A percentile compares a stretch with the other conserved stretches of the same genome.
Conservation (phyloP, 2,888 invertebrate species). For the Epistrophella euchroma region DNA sequence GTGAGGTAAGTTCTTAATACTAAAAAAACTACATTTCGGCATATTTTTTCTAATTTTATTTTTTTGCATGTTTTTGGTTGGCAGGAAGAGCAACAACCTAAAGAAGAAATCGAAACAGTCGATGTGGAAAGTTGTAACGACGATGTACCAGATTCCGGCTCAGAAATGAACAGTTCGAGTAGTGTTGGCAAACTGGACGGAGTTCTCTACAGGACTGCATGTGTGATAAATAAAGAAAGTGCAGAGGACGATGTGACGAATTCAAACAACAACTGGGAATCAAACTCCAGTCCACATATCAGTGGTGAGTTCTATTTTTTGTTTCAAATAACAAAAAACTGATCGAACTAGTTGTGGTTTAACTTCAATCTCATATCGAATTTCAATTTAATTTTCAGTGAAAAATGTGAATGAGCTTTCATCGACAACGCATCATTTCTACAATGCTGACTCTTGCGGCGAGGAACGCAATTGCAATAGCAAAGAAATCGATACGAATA, state of each 20-base stretch:
- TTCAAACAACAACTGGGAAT: slow-evolving; percentile 76
- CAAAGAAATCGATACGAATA: slow-evolving; percentile 81
- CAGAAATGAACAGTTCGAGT: slow-evolving; percentile 80
- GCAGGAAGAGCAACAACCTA: slow-evolving; percentile 79
- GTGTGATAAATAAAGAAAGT: slow-evolving; percentile 82
- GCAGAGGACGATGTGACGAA: slow-evolving; percentile 81
- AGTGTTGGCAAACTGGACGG: slow-evolving; percentile 82
- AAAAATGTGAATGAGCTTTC: slow-evolving; percentile 83
- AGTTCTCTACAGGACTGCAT: slow-evolving; percentile 82
- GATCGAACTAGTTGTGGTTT: background rate
- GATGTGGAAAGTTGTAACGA: slow-evolving; percentile 87
- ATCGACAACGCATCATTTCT: slow-evolving; percentile 83
- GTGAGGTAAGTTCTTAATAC: slow-evolving; percentile 85
- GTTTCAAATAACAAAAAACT: background rate
- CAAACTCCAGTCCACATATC: slow-evolving; percentile 72
- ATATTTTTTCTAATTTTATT: no score
- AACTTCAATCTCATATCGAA: background rate
- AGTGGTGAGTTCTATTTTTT: slow-evolving; percentile 58
- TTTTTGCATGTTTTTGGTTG: no score
- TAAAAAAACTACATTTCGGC: no score
- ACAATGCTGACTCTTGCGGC: slow-evolving; percentile 83
- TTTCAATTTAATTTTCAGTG: slow-evolving; percentile 77
- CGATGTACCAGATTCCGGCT: slow-evolving; percentile 83
- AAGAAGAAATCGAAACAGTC: slow-evolving; percentile 88
- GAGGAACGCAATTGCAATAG: slow-evolving; percentile 77